Evolutionary conservation across 2,797 vertebrate species (phyloP).

Genomic region (Nothura maculosa): DNA sequence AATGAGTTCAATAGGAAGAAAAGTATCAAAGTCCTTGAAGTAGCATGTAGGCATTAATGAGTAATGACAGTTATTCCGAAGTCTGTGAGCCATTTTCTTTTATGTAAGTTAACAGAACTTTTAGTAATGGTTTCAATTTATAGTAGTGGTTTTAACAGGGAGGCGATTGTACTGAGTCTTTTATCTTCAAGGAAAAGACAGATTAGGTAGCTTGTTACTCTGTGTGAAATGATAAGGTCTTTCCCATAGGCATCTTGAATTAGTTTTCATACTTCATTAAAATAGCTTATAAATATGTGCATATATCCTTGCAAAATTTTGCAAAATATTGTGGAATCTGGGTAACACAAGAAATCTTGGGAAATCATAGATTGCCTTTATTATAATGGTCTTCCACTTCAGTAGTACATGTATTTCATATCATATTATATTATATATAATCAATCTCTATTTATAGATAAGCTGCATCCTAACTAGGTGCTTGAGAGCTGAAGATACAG

Average conservation of each 20-base stretch:
- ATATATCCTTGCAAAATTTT: neutral
- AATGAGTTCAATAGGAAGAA: conserved; percentile 28
- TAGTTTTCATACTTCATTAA: conserved; percentile 8
- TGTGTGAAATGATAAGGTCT: neutral
- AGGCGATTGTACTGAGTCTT: neutral
- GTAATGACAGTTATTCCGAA: neutral
- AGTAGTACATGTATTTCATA: neutral
- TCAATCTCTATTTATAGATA: neutral
- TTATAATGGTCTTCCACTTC: neutral
- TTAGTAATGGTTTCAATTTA: neutral
- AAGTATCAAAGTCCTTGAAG: conserved; percentile 17
- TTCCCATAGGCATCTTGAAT: neutral
- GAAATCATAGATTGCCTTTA: neutral
- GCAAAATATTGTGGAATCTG: neutral
- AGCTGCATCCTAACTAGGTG: neutral
- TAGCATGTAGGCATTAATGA: neutral
- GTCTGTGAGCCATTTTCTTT: neutral
- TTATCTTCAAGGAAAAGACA: neutral
- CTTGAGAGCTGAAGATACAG: neutral
- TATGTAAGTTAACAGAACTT: conserved; percentile 15
- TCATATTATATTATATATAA: neutral
- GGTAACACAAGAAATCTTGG: neutral
- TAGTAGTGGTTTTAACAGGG: neutral
- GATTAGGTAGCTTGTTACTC: neutral
- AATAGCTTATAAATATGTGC: neutral